A percentile compares a stretch with the other conserved stretches of the same genome.
These are phyloP conservation scores for Agrotis exclamationis DNA, from an alignment of 2,888 invertebrate species.

Conservation along the genomic window DNA sequence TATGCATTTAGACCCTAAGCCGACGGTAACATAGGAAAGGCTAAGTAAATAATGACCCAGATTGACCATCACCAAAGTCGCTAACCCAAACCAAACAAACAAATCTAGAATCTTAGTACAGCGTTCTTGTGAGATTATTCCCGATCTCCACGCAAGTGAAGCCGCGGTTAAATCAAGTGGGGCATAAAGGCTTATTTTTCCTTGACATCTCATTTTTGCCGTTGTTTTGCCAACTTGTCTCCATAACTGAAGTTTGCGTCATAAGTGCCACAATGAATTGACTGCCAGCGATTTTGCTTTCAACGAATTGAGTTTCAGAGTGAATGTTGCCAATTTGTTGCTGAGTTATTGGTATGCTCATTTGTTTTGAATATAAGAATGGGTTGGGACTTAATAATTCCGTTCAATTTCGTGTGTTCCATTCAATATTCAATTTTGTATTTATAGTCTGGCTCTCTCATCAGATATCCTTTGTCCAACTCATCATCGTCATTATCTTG, in stretches of 20 bases:
- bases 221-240: constrained; percentile 50
- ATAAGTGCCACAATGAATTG: constrained; percentile 44
- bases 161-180: not conserved
- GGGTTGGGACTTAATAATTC: not conserved
- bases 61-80: too few species aligned
- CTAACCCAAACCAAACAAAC: not conserved
- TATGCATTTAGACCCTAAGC: not conserved
- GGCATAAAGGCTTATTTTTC: constrained; percentile 35
- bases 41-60: too few species aligned
- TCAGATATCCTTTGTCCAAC: too few species aligned
- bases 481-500: too few species aligned
- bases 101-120: not conserved
- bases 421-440: not conserved
- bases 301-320: constrained; percentile 24
- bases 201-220: constrained; percentile 37
- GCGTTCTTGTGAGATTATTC: not conserved
- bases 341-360: constrained; percentile 14
- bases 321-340: constrained; percentile 15
- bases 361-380: constrained; percentile 14
- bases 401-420: not conserved
- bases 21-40: not conserved
- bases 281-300: constrained; percentile 36
- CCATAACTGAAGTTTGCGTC: constrained; percentile 38
- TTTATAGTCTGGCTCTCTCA: too few species aligned
- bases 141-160: not conserved